Evolutionary conservation across 2,888 invertebrate species (phyloP), one percentile per base, ranked within the genome.

Genomic region (Sisyra terminalis): DNA sequence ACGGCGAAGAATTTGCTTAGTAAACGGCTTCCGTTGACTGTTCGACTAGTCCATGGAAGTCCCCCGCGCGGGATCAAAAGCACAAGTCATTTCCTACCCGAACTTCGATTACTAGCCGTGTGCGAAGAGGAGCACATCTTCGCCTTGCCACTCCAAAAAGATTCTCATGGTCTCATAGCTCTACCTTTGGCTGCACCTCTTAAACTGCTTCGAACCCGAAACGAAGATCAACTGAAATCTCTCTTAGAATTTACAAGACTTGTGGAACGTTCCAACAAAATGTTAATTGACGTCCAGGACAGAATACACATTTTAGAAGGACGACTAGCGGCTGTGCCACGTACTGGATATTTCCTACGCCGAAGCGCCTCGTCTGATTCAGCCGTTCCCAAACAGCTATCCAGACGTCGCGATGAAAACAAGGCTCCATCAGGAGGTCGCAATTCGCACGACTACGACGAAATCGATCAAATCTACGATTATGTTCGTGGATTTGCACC

Each of bases 391-490:
- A 61, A 60, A 53, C 57, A 73, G 65, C 56, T 58, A 51, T 57
- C 61, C 51, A 50, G 55, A 53, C 46, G 56, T 56, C 66, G 45
- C 56, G 82, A 77, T 52, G 78, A 75, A 54, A 75, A 71, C 51
- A 69, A 72, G 48, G 69, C 72, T 40, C 65, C 67, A 2, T 58
- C 65, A 13, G 10, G 24, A 11, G 9, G 34, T n/a, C 17, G 31
- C 17, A 65, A 63, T 47, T 71, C 78, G 24, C 86, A 87, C 57
- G 89, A 90, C 55, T 90, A 93, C 62, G 89, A 92, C 52, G 92
- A 94, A 64, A 90, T 94, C 51, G 93, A 94, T 67, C 89, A 93
- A 63, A 89, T 94, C 50, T 94, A 94, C 59, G 90, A 92, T 58
- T 94, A 93, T 60, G 90, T 94, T 0, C 71, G 93, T 47, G 92